Evolutionary conservation across 2,113 vertebrate species (phyloP).

Genomic region (Prinia subflava): DNA sequence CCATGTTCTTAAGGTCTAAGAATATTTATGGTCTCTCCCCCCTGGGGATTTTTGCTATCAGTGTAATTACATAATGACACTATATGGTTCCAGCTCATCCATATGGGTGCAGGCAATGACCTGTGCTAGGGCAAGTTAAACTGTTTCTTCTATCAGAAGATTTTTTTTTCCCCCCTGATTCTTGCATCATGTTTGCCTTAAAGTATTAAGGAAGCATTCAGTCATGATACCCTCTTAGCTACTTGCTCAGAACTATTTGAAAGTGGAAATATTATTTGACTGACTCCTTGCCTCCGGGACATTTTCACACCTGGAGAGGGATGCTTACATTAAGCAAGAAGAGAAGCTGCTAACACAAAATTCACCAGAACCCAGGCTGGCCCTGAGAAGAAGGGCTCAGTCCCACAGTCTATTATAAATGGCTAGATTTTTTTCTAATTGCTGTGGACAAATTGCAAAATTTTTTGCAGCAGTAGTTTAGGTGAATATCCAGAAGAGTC

Average conservation of each 20-base stretch:
- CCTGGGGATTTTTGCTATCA: neutral
- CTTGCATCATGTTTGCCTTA: neutral
- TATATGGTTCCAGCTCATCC: neutral
- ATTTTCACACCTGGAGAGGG: neutral
- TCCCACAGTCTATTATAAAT: neutral
- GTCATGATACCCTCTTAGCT: neutral
- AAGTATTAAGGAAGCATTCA: neutral
- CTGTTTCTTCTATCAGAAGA: neutral
- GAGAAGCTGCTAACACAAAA: neutral
- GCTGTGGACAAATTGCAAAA: neutral
- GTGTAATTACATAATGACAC: neutral
- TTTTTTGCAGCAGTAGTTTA: neutral
- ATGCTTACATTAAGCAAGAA: neutral
- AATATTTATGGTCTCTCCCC: neutral
- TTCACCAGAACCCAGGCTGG: neutral
- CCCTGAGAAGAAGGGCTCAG: neutral
- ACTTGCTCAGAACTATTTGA: neutral
- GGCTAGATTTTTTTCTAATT: neutral
- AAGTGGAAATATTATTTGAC: neutral
- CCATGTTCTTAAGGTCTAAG: neutral
- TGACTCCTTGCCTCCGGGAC: neutral
- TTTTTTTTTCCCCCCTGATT: neutral
- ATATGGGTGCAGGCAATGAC: neutral
- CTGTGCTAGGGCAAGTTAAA: neutral
- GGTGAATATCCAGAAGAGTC: neutral